phyloP scores from a whole-genome alignment of 2,888 invertebrate species.

The Drosophila villosipedis region DNA sequence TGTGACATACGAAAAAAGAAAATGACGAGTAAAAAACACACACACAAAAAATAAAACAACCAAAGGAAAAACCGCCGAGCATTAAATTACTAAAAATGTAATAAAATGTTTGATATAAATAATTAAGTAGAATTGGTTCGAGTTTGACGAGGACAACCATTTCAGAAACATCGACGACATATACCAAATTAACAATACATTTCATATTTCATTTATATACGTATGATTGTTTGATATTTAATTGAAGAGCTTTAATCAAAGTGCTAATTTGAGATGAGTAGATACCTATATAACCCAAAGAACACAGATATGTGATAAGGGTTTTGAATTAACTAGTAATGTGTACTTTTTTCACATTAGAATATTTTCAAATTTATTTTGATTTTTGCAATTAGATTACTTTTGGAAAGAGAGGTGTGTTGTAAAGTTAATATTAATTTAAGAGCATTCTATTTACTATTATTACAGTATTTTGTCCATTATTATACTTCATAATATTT shows the following conservation, averaged over 20 bases:
- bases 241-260: slow-evolving; percentile 22
- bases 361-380: neutral
- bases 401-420: fast-evolving
- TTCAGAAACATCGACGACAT: slow-evolving; percentile 43
- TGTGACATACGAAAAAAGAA: slow-evolving; percentile 71
- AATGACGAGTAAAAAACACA: slow-evolving; percentile 7
- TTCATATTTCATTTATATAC: slow-evolving; percentile 13
- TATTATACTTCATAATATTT: neutral
- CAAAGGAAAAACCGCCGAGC: slow-evolving; percentile 33
- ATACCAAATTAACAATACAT: slow-evolving; percentile 65
- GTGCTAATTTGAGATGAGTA: neutral
- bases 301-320: neutral
- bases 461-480: neutral
- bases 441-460: neutral
- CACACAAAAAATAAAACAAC: slow-evolving; percentile 29
- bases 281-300: too few species aligned
- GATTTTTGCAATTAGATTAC: neutral
- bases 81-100: slow-evolving; percentile 77
- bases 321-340: neutral
- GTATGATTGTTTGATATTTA: slow-evolving; percentile 12
- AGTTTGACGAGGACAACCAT: slow-evolving; percentile 43
- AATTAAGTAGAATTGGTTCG: slow-evolving; percentile 62
- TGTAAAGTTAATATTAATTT: neutral
- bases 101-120: slow-evolving; percentile 75
- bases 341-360: neutral